Base-by-base conservation (phyloP, 1,140 invertebrate species). In the Drosophila simulans region DNA sequence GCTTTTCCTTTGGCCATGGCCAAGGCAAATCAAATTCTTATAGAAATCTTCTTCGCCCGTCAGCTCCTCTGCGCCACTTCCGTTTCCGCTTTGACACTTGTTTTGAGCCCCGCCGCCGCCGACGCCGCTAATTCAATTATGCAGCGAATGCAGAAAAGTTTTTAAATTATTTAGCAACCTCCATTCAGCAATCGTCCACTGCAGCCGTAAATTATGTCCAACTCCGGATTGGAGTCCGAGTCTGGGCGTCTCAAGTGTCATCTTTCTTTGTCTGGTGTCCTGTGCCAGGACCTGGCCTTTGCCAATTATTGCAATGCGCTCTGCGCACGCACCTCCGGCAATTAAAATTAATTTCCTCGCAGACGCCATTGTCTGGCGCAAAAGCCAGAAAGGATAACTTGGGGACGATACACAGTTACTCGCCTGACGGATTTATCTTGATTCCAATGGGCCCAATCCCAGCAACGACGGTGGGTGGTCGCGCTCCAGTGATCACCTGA, bases 11-110 rank as follows among this genome's bases (percentile, higher is more conserved):
- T 57, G 45, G 63, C 52, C 34, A 22, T 49, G 54, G 49, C 46
- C 63, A 52, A 48, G 66, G 25, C 51, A 77, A 89, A 84, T 88
- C 84, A 83, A 88, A 88, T 83, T 88, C 84, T 88, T 89, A 80
- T 77, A 77, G 76, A 89, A 80, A 77, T 70, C 60, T 74, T 69
- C 64, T 62, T 63, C 62, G 51, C 42, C 55, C 46, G 42, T 55
- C 55, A 62, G 65, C 86, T 70, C 31, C 31, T 31, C 25, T 37
- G 35, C 56, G 40, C 73, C 72, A 51, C 85, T 76, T 90, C 85
- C 81, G 86, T 57, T 90, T 90, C 86, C 85, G 86, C 77, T 89
- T 81, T 70, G 78, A 85, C 86, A 85, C 80, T 90, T 90, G 70
- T 85, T 81, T 90, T 90, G 72, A 84, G 63, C 54, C 49, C 13